Base-by-base conservation (phyloP, 2,113 vertebrate species). In the Pipra filicauda region DNA sequence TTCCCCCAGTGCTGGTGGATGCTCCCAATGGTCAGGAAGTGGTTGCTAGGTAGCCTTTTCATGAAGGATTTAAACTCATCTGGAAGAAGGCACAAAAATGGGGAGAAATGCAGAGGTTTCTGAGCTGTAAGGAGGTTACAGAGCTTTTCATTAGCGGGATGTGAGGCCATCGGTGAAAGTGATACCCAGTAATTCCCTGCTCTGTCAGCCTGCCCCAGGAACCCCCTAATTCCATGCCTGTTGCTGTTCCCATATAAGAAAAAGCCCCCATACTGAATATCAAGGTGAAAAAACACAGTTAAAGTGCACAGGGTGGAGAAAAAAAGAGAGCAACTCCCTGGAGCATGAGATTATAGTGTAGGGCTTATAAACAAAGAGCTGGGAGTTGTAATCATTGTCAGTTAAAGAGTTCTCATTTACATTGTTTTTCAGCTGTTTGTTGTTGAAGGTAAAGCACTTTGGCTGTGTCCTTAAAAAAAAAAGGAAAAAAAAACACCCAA, bases 21-120 rank as follows among this genome's bases (percentile, higher is more conserved):
- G 91, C 99, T 99, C 97, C 99, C 99, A 74, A 99, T 99, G 48
- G 99, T 99, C 96, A 99, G 98, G 97, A 99, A 99, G 97, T 99
- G 99, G 95, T 99, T 99, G 96, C 98, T 99, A 93, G 99, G 99
- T 96, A 99, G 98, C 95, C 98, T 99, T 97, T 99, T 99, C 98
- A 99, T 98, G 93, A 99, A 99, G 27, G 99, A 99, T 97, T 99
- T 99, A 96, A 99, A 99, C 95, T 99, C 99, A 97, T 99, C 99
- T 99, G 95, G 70, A 97, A 97, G 16, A 97, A 97, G 18, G 91
- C 44, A 96, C 35, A 80, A 64, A 55, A 70, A 87, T 1, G 49
- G 26, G 87, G 35, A 85, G 72, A 35, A n/a, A 48, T 49, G 4
- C 7, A 75, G 73, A 93, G 73, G 46, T 13, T 75, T 64, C 8